phyloP scores from a whole-genome alignment of 2,113 vertebrate genomes.

The Vicugna pacos region DNA sequence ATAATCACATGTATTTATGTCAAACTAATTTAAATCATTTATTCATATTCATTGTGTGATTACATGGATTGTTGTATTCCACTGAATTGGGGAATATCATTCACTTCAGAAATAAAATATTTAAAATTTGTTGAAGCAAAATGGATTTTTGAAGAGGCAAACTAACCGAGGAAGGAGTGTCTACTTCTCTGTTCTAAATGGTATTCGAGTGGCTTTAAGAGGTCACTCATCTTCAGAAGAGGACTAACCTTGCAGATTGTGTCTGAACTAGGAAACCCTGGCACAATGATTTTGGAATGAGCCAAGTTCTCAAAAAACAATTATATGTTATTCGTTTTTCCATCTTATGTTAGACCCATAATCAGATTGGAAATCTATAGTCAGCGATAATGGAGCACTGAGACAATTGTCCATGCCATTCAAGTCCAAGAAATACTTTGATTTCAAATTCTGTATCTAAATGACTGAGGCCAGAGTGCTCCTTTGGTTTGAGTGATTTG shows the following conservation, averaged over 20 bases:
- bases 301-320: conserved; percentile 72
- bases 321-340: conserved; percentile 75
- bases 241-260: conserved; percentile 57
- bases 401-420: conserved; percentile 71
- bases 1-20: not conserved
- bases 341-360: conserved; percentile 71
- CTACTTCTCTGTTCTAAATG: conserved; percentile 50
- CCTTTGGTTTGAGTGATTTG: conserved; percentile 69
- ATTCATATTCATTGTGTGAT: conserved; percentile 22
- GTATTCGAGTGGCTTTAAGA: conserved; percentile 56
- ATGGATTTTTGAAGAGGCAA: conserved; percentile 4
- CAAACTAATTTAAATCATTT: not conserved
- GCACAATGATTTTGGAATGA: conserved; percentile 69
- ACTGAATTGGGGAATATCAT: not conserved
- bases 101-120: conserved; percentile 61
- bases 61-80: not conserved
- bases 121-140: conserved; percentile 45
- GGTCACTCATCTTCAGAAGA: conserved; percentile 51
- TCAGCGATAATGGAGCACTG: conserved; percentile 43
- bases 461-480: conserved; percentile 67
- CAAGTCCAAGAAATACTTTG: conserved; percentile 74
- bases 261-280: not conserved
- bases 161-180: conserved; percentile 25
- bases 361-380: conserved; percentile 76
- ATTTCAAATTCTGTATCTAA: conserved; percentile 74